Conservation (phyloP, 2,888 invertebrate species). For the Flexamia atlantica region DNA sequence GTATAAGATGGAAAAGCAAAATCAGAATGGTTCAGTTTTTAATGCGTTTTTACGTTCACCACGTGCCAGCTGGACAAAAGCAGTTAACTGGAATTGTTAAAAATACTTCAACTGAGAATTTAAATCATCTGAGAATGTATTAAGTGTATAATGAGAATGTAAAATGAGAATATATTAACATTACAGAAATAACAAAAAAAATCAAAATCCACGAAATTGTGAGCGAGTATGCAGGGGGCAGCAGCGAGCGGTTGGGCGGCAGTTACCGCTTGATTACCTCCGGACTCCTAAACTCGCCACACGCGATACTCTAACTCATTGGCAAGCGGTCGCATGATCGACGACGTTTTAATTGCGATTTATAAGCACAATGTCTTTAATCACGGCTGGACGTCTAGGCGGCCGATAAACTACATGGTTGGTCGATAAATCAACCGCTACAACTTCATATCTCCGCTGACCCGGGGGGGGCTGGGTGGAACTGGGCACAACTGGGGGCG, state of each 20-base stretch:
- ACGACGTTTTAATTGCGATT: constrained; percentile 54
- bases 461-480: background rate
- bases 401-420: constrained; percentile 14
- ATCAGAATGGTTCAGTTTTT: too few relatives aligned
- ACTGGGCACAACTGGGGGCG: background rate
- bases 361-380: constrained; percentile 40
- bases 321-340: constrained; percentile 41
- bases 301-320: constrained; percentile 21
- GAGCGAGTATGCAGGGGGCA: background rate
- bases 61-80: too few relatives aligned
- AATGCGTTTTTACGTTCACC: too few relatives aligned
- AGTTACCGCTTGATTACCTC: constrained; percentile 22
- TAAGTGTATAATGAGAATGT: too few relatives aligned
- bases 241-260: background rate
- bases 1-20: too few relatives aligned
- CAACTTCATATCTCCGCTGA: constrained; percentile 36
- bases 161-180: too few relatives aligned
- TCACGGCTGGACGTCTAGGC: constrained; percentile 34
- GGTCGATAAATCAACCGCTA: constrained; percentile 23
- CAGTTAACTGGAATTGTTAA: too few relatives aligned
- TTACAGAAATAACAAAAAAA: too few relatives aligned
- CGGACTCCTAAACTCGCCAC: background rate
- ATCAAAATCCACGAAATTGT: too few relatives aligned
- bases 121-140: too few relatives aligned
- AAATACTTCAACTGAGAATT: too few relatives aligned